phyloP scores from a whole-genome alignment of 2,113 vertebrate species.

The Seriola dumerili region DNA sequence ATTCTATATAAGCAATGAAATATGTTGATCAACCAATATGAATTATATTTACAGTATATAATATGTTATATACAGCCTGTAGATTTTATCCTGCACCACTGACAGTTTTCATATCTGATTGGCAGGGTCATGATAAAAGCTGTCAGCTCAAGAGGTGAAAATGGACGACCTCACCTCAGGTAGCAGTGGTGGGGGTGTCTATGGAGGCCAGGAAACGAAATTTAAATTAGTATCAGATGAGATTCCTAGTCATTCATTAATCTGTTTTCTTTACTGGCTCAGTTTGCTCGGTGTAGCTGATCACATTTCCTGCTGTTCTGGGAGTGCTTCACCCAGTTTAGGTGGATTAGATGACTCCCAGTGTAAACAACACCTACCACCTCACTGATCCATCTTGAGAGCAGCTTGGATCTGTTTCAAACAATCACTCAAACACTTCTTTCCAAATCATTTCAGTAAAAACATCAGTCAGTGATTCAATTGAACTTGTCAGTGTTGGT shows the following conservation, averaged over 20 bases:
- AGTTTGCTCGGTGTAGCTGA: neutral
- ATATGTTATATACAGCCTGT: neutral
- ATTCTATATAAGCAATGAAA: neutral
- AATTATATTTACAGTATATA: neutral
- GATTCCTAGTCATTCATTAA: constrained; percentile 1
- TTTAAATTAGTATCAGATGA: neutral
- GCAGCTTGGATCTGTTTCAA: constrained; percentile 32
- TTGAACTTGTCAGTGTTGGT: neutral
- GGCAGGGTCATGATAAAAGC: neutral
- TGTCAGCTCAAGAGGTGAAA: neutral
- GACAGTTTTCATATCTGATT: neutral
- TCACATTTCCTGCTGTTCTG: constrained; percentile 5
- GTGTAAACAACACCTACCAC: constrained; percentile 26
- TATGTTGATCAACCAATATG: neutral
- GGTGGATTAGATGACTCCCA: constrained; percentile 17
- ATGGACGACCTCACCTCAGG: neutral
- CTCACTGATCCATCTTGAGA: constrained; percentile 6
- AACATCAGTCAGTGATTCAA: neutral
- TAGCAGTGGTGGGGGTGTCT: neutral
- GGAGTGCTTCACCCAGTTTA: constrained; percentile 11
- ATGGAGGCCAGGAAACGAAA: neutral
- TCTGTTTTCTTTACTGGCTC: constrained; percentile 11
- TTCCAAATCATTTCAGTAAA: neutral
- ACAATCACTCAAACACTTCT: neutral
- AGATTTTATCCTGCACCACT: neutral